Conservation (phyloP, 1,140 invertebrate genomes). For the Neotoxoptera formosana region DNA sequence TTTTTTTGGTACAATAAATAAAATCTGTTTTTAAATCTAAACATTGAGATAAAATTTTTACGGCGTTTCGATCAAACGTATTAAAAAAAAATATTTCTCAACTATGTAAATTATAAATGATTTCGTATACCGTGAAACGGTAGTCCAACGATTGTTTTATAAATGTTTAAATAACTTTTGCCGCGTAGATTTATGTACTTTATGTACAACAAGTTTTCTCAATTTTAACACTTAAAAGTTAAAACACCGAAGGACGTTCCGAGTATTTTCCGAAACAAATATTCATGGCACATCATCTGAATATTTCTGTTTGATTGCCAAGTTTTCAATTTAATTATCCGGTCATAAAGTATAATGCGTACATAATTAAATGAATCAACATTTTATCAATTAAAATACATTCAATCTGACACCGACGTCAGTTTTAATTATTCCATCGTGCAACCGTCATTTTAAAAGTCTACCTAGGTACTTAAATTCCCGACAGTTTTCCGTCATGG, state of each 20-base stretch:
- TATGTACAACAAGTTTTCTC: not conserved
- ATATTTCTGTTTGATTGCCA: not conserved
- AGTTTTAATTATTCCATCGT: not conserved
- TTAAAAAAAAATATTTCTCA: not conserved
- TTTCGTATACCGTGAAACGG: not conserved
- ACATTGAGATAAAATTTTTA: not conserved
- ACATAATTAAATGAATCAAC: not conserved
- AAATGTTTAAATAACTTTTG: constrained; percentile 21
- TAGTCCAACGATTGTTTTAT: not conserved
- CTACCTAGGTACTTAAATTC: no score
- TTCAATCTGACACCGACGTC: not conserved
- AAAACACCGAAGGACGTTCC: not conserved
- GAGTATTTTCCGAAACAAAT: not conserved
- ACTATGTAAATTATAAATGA: not conserved
- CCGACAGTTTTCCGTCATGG: no score
- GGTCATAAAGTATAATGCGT: not conserved
- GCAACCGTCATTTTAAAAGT: not conserved
- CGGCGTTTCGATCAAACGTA: not conserved
- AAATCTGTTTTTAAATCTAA: not conserved
- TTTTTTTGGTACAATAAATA: not conserved
- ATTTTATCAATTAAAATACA: not conserved
- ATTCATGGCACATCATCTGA: not conserved
- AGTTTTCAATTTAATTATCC: not conserved
- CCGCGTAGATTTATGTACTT: not conserved
- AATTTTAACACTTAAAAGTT: not conserved